Evolutionary conservation across 2,797 vertebrate species (phyloP), one percentile per base, ranked within the genome.

Genomic region (Craterocephalus amniculus): DNA sequence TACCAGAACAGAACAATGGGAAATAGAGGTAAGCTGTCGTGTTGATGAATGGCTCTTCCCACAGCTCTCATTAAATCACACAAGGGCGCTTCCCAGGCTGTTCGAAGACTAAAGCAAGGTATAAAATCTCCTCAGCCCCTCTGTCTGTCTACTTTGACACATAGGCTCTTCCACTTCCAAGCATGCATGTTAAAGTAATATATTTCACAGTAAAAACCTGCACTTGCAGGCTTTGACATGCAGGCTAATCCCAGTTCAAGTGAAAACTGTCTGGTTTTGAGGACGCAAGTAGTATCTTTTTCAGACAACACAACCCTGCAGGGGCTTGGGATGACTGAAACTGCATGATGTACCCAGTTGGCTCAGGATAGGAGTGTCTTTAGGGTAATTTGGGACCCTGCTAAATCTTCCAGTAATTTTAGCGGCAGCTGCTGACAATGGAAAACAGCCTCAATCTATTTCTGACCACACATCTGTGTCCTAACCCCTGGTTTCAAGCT

Each of bases 21-120:
- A 81, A 85, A 88, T 83, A 89, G 89, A 85, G 88, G 86, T 89
- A 67, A 32, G 70, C 84, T 86, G 91, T 91, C 90, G 89, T 26
- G 51, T 83, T 92, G 91, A 93, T 87, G 76, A 91, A 93, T 91
- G 87, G 79, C 67, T 88, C 87, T 83, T 83, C 90, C 91, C 87
- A 79, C 78, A 81, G 89, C 87, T 89, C 85, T 91, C 90, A 91
- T 93, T 93, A 91, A 93, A 90, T 88, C 90, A 90, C 87, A 83
- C 70, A 73, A 85, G 91, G 89, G 80, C 81, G 86, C 88, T 90
- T 91, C 87, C 86, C 78, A 32, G 80, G 79, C 83, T 32, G 20
- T 72, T 83, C 5, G 29, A 73, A 66, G 74, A 86, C 83, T 76
- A 81, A 82, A 87, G 81, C 83, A 70, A 80, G 76, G 74, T 71